A percentile compares a stretch with the other conserved stretches of the same genome.
These are phyloP conservation scores for Thermophis baileyi DNA, from an alignment of 2,113 vertebrate species.

Conservation along the genomic window DNA sequence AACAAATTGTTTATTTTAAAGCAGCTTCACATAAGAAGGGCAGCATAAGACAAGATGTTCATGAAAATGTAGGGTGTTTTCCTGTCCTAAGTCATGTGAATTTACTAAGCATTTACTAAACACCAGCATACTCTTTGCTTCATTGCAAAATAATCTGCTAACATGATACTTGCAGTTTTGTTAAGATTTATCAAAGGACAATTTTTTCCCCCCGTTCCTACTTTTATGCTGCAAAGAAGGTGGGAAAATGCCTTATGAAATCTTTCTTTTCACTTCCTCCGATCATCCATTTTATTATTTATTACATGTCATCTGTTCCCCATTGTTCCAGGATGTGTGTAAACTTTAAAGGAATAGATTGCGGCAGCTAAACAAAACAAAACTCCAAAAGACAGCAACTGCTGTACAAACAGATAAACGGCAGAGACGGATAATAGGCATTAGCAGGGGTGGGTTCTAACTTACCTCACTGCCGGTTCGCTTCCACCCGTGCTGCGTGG, in stretches of 20 bases:
- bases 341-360: background rate
- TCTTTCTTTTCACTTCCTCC: background rate
- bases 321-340: background rate
- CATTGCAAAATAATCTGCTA: conserved; percentile 20
- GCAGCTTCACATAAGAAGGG: background rate
- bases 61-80: background rate
- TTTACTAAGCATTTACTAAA: conserved; percentile 2
- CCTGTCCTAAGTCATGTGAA: background rate
- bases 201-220: background rate
- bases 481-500: too few relatives aligned
- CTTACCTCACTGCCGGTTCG: too few relatives aligned
- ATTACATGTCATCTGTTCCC: background rate
- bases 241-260: background rate
- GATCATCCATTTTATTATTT: background rate
- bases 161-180: background rate
- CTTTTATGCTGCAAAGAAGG: background rate
- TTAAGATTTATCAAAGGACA: conserved; percentile 34
- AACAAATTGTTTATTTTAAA: background rate
- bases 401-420: background rate
- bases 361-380: background rate
- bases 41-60: background rate
- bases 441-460: too few relatives aligned
- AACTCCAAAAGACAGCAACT: background rate
- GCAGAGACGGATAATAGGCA: background rate
- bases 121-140: background rate